Base-by-base conservation (phyloP, 2,888 invertebrate genomes). In the Chironomus riparius region DNA sequence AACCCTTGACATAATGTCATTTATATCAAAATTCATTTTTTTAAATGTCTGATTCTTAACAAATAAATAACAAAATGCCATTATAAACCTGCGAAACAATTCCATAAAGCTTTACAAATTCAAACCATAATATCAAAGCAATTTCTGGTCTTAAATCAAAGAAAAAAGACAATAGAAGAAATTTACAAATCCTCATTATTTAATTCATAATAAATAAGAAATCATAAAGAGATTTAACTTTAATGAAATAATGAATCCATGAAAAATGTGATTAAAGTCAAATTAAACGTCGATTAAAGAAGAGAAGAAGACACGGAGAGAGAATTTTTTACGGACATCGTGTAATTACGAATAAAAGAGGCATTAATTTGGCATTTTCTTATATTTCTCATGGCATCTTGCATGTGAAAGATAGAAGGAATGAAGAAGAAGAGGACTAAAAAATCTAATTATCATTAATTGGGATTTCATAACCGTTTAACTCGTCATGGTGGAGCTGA, bases 401-500 rank as follows among this genome's bases (percentile, higher is more conserved):
- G 38, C 38, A 38, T 38, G 38, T 56, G 56, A 56, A 56, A 56
- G 56, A 56, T 18, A 15, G 50, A 13, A 50, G 38, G 38, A 38
- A 38, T 38, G 38, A 38, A 38, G 38, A 38, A 38, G 38, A 38
- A 38, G 38, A 38, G 2, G 38, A 38, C 38, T 38, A 56, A 56
- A 15, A 47, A 70, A 70, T 47, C 70, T 70, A 70, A 70, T 70
- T 70, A 70, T 56, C 70, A 56, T 70, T 70, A 70, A 70, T 70
- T 70, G 70, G 24, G 50, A 70, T 48, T 70, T 70, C 70, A 47
- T 21, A 50, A 56, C 7, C 24, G 50, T 28, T 24, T 50, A 56
- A 24, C 47, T 70, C 70, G 50, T 13, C 38, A 28, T 68, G 62
- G 5, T 62, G 38, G 10, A 62, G 21, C 15, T 62, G 38, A 68